Conservation (phyloP, 2,113 vertebrate species). For the Notechis scutatus region DNA sequence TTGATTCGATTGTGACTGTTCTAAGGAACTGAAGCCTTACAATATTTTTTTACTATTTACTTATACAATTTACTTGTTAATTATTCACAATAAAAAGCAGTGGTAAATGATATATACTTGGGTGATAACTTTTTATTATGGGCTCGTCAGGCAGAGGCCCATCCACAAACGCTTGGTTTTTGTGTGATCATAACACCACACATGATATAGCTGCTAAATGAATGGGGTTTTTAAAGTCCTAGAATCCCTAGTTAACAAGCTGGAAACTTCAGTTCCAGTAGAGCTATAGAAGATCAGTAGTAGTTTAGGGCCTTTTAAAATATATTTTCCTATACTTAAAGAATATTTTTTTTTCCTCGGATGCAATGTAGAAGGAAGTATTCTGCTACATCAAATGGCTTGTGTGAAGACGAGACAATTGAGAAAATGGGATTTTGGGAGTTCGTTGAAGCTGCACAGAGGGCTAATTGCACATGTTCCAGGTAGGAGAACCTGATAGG, state of each 20-base stretch:
- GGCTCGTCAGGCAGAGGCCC: not conserved
- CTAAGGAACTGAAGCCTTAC: not conserved
- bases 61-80: not conserved
- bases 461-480: conserved; percentile 90
- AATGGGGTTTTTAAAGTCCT: not conserved
- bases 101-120: not conserved
- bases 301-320: conserved; percentile 26
- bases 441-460: conserved; percentile 90
- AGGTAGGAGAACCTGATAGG: conserved; percentile 69
- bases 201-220: not conserved
- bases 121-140: not conserved
- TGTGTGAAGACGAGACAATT: conserved; percentile 81
- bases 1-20: not conserved
- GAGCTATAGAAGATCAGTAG: not conserved
- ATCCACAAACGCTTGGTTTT: not conserved
- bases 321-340: conserved; percentile 4
- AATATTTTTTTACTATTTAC: not conserved
- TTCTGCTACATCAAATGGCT: conserved; percentile 82
- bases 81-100: not conserved
- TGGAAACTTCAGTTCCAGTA: not conserved
- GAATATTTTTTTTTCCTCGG: conserved; percentile 53
- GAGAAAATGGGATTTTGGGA: conserved; percentile 88
- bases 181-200: not conserved
- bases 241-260: not conserved
- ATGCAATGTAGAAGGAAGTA: conserved; percentile 85